Evolutionary conservation across 2,113 vertebrate genomes (phyloP).

Genomic region (Ammospiza caudacuta): DNA sequence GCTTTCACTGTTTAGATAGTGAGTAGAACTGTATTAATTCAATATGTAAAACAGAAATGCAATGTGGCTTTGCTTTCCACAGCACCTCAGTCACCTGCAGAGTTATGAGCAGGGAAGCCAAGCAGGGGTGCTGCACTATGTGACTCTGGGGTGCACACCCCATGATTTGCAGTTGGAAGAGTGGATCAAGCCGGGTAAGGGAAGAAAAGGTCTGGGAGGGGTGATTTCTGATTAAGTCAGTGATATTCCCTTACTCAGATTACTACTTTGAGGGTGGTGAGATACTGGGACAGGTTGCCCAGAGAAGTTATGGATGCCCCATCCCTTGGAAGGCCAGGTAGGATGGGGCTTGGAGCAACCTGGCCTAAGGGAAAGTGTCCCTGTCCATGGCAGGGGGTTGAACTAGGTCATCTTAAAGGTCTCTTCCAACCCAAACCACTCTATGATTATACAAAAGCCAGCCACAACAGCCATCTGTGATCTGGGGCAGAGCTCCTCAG

Average conservation of each 20-base stretch:
- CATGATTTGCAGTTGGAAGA: not conserved
- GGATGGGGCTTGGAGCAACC: not conserved
- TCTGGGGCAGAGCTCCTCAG: not conserved
- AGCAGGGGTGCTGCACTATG: not conserved
- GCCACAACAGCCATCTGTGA: not conserved
- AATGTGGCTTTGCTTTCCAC: not conserved
- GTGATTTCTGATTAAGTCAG: not conserved
- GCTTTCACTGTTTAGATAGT: not conserved
- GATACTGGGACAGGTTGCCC: not conserved
- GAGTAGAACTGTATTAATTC: not conserved
- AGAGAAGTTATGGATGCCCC: not conserved
- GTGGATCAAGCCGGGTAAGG: not conserved
- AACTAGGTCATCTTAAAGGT: not conserved
- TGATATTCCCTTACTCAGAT: not conserved
- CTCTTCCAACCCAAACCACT: not conserved
- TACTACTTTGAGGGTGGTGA: not conserved
- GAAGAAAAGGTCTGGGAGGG: not conserved
- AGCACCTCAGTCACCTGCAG: not conserved
- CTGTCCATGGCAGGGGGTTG: not conserved
- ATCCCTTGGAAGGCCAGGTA: not conserved
- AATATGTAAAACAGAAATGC: not conserved
- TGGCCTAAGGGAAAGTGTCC: not conserved
- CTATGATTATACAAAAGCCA: not conserved
- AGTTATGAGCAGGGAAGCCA: not conserved
- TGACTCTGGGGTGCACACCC: not conserved